Base-by-base conservation (phyloP, 2,113 vertebrate species). In the Orcinus orca region DNA sequence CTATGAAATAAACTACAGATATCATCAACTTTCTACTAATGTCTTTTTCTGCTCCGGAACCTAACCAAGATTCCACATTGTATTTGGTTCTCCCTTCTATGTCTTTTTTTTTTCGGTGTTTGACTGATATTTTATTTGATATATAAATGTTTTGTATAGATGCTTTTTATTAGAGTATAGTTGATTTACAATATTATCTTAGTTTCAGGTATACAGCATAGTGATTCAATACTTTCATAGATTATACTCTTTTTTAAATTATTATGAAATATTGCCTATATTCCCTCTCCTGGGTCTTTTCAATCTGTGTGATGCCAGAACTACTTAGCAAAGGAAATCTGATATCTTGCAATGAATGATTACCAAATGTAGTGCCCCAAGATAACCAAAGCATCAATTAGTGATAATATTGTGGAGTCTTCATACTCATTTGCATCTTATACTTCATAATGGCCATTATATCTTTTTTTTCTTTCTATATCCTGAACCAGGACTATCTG, bases 371-470 rank as follows among this genome's bases (percentile, higher is more conserved):
- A 44, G 47, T 60, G 31, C 60, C 47, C 31, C 18, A 17, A 94
- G 85, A 79, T 65, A 14, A 95, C 29, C 29, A 77, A 93, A 77
- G 4, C 68, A 92, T 92, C 58, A 83, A 84, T 83, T 95, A 92
- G 33, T 58, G 25, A 63, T 62, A 82, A 68, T 79, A 68, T 76
- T 8, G 44, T 80, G 18, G 12, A 60, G 25, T 3, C 60, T 83
- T 81, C 38, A 62, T 67, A 81, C 77, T 74, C 23, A 79, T 80
- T 93, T 53, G 41, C 41, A 93, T 67, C 86, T 95, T 86, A 65
- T 77, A 58, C 62, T 77, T 90, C 67, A 63, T 77, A 36, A 81
- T 62, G 38, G 36, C 1, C 65, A 74, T 36, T 87, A 25, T 6
- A 38, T 68, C 53, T 5, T 55, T 83, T 5, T 29, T 41, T 77